Evolutionary conservation across 2,888 invertebrate species (phyloP).

Genomic region (Uropetala carovei): DNA sequence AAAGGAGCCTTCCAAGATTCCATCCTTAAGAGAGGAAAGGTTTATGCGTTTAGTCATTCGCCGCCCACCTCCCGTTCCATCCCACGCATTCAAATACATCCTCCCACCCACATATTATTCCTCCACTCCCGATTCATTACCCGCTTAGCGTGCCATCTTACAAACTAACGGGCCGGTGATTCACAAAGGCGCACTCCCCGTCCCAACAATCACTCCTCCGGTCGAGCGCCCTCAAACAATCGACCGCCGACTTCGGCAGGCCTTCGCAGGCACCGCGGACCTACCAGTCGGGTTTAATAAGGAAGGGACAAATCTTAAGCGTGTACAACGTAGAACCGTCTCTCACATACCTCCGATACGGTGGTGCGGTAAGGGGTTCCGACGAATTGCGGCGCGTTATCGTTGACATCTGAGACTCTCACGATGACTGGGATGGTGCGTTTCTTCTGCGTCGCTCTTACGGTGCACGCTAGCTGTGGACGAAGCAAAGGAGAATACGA

Average conservation of each 20-base stretch:
- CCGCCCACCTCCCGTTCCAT: neutral
- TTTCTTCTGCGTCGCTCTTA: slow-evolving; percentile 87
- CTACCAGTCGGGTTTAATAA: neutral
- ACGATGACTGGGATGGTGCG: slow-evolving; percentile 92
- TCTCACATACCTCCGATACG: slow-evolving; percentile 87
- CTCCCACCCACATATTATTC: neutral
- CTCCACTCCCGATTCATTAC: neutral
- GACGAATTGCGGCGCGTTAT: slow-evolving; percentile 90
- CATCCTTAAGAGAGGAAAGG: too few species aligned
- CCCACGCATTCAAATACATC: neutral
- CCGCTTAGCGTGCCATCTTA: too few species aligned
- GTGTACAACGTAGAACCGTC: neutral
- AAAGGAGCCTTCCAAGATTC: too few species aligned
- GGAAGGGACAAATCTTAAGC: neutral
- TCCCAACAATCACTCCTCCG: neutral
- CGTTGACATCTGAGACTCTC: slow-evolving; percentile 92
- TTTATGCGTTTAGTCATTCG: neutral
- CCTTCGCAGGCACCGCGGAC: neutral
- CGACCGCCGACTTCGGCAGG: neutral
- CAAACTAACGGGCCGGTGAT: too few species aligned
- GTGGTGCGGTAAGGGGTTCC: slow-evolving; percentile 90
- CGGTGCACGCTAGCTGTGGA: slow-evolving; percentile 87
- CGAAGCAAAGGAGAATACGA: neutral
- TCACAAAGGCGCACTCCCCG: too few species aligned
- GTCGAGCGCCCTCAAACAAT: neutral